Evolutionary conservation across 1,140 invertebrate species (phyloP).

Genomic region (Mizuhopecten yessoensis): DNA sequence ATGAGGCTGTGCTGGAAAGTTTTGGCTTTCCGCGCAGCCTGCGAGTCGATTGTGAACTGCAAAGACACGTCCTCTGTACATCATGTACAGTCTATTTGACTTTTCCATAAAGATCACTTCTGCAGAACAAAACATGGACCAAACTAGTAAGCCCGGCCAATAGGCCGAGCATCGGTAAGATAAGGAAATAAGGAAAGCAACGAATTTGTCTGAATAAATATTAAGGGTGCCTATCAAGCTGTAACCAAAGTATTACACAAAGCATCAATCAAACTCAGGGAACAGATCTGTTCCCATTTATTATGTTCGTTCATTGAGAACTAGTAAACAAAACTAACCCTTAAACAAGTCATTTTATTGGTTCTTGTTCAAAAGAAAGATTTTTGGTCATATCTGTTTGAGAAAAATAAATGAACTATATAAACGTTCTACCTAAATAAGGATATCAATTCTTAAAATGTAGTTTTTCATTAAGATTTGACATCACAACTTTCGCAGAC

Average conservation of each 20-base stretch:
- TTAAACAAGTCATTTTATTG: too few relatives aligned
- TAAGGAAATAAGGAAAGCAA: conserved; percentile 23
- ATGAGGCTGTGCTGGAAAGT: conserved; percentile 37
- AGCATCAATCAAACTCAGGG: not conserved
- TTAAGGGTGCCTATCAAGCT: not conserved
- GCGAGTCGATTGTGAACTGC: not conserved
- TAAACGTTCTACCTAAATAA: too few relatives aligned
- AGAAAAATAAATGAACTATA: too few relatives aligned
- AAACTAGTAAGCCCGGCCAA: conserved; percentile 5
- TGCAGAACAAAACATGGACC: conserved; percentile 26
- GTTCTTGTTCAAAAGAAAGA: too few relatives aligned
- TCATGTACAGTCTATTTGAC: not conserved
- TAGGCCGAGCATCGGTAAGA: not conserved
- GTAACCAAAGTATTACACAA: not conserved
- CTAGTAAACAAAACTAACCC: too few relatives aligned
- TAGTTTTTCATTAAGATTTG: too few relatives aligned
- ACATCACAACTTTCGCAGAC: too few relatives aligned
- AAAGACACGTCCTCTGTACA: conserved; percentile 14
- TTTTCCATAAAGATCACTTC: conserved; percentile 17
- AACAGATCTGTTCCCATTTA: not conserved
- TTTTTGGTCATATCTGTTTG: too few relatives aligned
- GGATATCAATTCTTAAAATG: too few relatives aligned
- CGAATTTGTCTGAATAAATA: not conserved
- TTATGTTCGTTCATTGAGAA: too few relatives aligned
- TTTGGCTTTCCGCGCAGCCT: conserved; percentile 12